Conservation (phyloP, 2,888 invertebrate genomes). For the Agrotis segetum region DNA sequence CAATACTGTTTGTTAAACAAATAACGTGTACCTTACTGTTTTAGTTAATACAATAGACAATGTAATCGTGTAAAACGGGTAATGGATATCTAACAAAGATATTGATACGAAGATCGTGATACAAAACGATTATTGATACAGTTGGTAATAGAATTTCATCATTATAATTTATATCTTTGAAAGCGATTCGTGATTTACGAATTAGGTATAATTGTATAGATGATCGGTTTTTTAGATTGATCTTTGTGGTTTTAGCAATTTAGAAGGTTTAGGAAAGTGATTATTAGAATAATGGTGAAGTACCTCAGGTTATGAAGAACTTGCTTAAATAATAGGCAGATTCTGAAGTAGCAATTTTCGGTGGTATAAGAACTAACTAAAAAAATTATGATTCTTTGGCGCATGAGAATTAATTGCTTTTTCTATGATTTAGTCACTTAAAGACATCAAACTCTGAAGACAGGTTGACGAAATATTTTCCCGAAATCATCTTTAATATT, state of each 20-base stretch:
- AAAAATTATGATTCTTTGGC: too few species aligned
- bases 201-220: conserved; percentile 65
- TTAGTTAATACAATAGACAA: conserved; percentile 39
- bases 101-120: conserved; percentile 65
- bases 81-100: conserved; percentile 64
- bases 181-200: conserved; percentile 72
- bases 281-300: conserved; percentile 21
- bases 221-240: conserved; percentile 43
- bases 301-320: conserved; percentile 2
- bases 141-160: conserved; percentile 75
- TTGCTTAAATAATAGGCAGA: conserved; percentile 7
- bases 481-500: not conserved
- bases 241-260: conserved; percentile 53
- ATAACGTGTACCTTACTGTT: conserved; percentile 46
- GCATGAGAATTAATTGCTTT: not conserved
- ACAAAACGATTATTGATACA: conserved; percentile 72
- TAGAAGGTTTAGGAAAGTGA: conserved; percentile 44
- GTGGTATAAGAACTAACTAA: not conserved
- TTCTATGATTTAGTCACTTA: not conserved
- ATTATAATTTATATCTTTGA: conserved; percentile 74
- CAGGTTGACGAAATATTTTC: not conserved
- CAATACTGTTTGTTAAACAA: conserved; percentile 45
- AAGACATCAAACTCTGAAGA: not conserved
- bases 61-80: conserved; percentile 57
- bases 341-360: not conserved